Conservation (phyloP, 2,888 invertebrate species). For the Chrysina gloriosa region DNA sequence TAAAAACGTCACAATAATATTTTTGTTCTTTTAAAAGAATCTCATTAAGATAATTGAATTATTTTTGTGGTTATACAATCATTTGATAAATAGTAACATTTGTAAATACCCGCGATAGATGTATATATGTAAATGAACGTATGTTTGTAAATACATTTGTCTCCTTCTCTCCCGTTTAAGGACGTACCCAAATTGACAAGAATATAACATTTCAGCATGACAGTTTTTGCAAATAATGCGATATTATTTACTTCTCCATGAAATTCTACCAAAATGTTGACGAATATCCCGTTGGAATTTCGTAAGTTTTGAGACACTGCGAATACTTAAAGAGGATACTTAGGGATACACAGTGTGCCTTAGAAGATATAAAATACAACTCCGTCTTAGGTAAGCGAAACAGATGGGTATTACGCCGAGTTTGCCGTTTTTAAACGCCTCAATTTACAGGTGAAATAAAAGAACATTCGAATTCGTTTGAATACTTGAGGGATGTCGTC, state of each 20-base stretch:
- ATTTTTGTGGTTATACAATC: no score
- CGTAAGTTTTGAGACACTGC: conserved; percentile 61
- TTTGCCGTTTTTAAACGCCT: not conserved
- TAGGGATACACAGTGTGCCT: conserved; percentile 59
- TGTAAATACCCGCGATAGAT: no score
- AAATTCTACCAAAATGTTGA: conserved; percentile 38
- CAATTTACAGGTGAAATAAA: conserved; percentile 58
- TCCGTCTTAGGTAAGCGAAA: conserved; percentile 52
- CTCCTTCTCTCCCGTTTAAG: conserved; percentile 4
- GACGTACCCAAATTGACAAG: conserved; percentile 14
- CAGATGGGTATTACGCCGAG: conserved; percentile 6
- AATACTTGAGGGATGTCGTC: conserved; percentile 56
- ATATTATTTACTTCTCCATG: conserved; percentile 16
- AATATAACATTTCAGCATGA: conserved; percentile 24
- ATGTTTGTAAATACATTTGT: not conserved
- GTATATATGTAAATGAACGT: no score
- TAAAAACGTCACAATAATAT: no score
- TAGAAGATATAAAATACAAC: conserved; percentile 61
- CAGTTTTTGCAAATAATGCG: conserved; percentile 14
- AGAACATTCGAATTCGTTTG: conserved; percentile 57
- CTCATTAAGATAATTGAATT: no score
- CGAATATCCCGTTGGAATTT: conserved; percentile 55
- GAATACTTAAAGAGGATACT: conserved; percentile 60
- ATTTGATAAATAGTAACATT: no score
- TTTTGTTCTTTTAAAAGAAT: no score